These are phyloP conservation scores for Puma concolor DNA, from an alignment of 2,113 vertebrate species.

Conservation along the genomic window DNA sequence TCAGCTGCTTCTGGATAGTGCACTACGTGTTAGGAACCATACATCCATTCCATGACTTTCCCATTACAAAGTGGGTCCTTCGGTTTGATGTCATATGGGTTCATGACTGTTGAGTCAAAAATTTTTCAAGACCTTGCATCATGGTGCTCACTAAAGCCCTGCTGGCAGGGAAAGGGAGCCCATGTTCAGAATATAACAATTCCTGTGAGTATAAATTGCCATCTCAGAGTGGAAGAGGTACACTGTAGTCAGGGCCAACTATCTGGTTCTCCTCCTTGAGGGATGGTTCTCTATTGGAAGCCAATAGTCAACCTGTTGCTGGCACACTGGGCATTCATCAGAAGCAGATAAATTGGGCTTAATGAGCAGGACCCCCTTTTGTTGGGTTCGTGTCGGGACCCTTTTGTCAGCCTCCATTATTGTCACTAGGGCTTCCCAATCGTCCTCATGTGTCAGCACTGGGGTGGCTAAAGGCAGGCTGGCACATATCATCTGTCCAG, in stretches of 20 bases:
- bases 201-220: neutral
- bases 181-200: neutral
- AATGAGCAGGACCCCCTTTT: neutral
- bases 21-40: neutral
- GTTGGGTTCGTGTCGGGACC: too few species aligned
- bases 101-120: neutral
- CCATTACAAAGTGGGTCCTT: neutral
- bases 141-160: neutral
- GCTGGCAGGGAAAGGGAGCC: neutral
- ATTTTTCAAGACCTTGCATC: neutral
- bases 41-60: neutral
- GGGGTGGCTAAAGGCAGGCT: neutral
- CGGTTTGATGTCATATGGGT: neutral
- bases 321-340: neutral
- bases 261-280: neutral
- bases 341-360: too few species aligned
- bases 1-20: neutral
- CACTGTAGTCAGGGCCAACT: neutral
- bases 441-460: rapidly evolving
- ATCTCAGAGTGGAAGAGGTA: rapidly evolving
- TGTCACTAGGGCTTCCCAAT: neutral
- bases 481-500: neutral
- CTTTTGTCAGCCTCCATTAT: neutral
- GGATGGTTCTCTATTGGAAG: neutral
- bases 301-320: neutral